phyloP scores from a whole-genome alignment of 2,797 vertebrate species.

The Pitangus sulphuratus region DNA sequence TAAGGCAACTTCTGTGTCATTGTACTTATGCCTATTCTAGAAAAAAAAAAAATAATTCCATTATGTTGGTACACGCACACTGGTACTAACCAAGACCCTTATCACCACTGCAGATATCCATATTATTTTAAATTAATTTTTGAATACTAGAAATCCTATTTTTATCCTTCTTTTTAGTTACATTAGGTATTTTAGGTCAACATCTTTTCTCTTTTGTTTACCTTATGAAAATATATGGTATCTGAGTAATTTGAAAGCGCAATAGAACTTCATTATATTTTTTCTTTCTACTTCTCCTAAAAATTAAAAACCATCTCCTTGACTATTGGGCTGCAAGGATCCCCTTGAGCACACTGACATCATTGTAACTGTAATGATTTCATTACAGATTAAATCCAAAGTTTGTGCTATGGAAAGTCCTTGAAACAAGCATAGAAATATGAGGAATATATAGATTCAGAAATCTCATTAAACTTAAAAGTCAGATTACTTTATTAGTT shows the following conservation, averaged over 20 bases:
- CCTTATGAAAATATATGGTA: slow-evolving; percentile 13
- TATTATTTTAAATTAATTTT: not conserved
- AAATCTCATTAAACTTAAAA: not conserved
- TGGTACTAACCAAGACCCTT: not conserved
- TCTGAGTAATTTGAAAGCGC: not conserved
- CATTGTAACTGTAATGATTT: not conserved
- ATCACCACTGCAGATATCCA: not conserved
- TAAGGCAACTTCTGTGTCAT: not conserved
- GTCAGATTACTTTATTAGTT: not conserved
- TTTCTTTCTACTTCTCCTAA: not conserved
- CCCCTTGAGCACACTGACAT: not conserved
- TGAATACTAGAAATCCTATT: not conserved
- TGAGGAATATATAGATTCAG: not conserved
- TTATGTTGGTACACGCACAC: not conserved
- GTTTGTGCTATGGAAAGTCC: not conserved
- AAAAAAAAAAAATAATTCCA: not conserved
- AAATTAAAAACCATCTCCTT: not conserved
- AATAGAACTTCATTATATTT: not conserved
- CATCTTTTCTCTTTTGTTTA: not conserved
- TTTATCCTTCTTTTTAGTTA: not conserved
- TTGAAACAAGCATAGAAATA: not conserved
- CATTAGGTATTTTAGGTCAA: not conserved
- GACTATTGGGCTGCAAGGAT: not conserved
- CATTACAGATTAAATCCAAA: not conserved
- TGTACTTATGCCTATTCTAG: not conserved